Evolutionary conservation across 1,140 invertebrate species (phyloP).

Genomic region (Frieseomelitta varia): DNA sequence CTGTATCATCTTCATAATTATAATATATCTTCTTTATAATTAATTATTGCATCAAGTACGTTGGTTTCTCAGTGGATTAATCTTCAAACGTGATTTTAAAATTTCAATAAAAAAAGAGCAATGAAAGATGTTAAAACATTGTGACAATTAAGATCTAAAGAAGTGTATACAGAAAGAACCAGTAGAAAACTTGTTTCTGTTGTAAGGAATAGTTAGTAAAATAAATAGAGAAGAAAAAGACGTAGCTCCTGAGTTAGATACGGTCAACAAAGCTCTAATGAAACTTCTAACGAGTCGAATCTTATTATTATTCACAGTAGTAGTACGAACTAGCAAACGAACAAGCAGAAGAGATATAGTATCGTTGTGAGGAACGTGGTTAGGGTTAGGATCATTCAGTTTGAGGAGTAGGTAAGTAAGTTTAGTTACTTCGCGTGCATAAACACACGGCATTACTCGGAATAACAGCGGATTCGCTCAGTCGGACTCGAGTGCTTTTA

Average conservation of each 20-base stretch:
- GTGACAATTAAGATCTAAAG: not conserved
- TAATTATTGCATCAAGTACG: not conserved
- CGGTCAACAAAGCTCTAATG: constrained; percentile 75
- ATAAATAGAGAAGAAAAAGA: not conserved
- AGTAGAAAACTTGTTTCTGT: not conserved
- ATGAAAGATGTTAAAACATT: not conserved
- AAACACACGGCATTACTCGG: constrained; percentile 73
- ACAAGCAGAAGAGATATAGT: constrained; percentile 35
- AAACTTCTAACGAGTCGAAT: constrained; percentile 78
- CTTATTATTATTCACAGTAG: constrained; percentile 75
- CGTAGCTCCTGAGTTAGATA: constrained; percentile 27
- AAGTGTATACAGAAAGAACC: not conserved
- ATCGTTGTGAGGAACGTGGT: constrained; percentile 34
- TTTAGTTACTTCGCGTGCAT: constrained; percentile 74
- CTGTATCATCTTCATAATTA: too few relatives aligned
- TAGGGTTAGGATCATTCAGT: constrained; percentile 59
- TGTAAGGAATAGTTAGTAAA: not conserved
- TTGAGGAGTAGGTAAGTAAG: constrained; percentile 67
- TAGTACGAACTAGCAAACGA: constrained; percentile 42
- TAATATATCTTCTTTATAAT: not conserved
- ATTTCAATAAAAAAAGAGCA: too few relatives aligned
- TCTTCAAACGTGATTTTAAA: too few relatives aligned
- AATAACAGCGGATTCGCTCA: constrained; percentile 62
- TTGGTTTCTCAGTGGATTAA: not conserved
- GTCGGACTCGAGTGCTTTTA: constrained; percentile 45